Evolutionary conservation across 1,140 invertebrate species (phyloP).

Genomic region (Hermetia illucens): DNA sequence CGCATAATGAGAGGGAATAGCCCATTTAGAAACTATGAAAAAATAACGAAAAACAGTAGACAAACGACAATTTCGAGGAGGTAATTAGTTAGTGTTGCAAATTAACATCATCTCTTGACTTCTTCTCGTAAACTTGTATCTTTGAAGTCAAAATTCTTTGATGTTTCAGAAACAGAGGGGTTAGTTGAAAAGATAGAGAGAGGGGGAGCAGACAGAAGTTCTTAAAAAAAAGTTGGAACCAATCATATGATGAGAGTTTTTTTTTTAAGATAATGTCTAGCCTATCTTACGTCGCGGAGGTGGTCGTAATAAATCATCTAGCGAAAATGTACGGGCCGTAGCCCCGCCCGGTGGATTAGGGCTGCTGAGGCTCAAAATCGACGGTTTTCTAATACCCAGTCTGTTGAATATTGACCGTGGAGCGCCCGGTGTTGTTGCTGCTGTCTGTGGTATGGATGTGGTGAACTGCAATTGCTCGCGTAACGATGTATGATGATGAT

Average conservation of each 20-base stretch:
- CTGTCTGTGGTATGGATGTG: conserved; percentile 24
- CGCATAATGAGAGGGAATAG: no score
- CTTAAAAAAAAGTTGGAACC: no score
- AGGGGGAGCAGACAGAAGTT: conserved; percentile 5
- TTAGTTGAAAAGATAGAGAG: conserved; percentile 9
- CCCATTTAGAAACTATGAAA: no score
- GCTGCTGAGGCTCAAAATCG: conserved; percentile 54
- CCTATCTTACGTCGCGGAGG: conserved; percentile 51
- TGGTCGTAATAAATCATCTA: conserved; percentile 66
- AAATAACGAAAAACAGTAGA: no score
- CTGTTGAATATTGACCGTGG: conserved; percentile 53
- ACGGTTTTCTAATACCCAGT: conserved; percentile 66
- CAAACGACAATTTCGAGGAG: no score
- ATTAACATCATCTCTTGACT: no score
- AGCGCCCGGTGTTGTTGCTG: conserved; percentile 26
- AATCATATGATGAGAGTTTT: no score
- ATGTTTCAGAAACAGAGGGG: background rate
- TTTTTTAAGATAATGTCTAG: conserved; percentile 1
- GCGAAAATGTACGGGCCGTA: conserved; percentile 57
- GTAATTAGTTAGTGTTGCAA: no score
- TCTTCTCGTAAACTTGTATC: background rate
- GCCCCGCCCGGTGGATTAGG: conserved; percentile 35
- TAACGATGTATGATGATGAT: conserved; percentile 17
- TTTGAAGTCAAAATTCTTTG: background rate
- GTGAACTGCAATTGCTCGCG: conserved; percentile 15